Evolutionary conservation across 92 coral and sea anemone genomes (phyloP).

Genomic region (Diadumene lineata): DNA sequence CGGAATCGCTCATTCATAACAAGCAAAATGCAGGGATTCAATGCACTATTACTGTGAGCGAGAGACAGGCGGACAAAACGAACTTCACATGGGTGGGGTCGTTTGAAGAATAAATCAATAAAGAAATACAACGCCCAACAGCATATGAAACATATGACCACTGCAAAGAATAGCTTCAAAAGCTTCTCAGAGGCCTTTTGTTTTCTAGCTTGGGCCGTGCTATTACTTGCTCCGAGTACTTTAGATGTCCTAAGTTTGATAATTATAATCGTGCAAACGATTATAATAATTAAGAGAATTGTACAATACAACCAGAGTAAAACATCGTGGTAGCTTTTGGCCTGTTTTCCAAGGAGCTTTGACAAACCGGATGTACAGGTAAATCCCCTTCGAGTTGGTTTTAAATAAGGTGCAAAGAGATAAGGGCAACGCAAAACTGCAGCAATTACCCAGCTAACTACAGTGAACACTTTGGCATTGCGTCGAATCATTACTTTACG

Average conservation of each 20-base stretch:
- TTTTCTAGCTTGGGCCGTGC: conserved; percentile 10
- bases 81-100: conserved; percentile 3
- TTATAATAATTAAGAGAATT: conserved; percentile 20
- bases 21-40: conserved; percentile 53
- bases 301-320: conserved; percentile 33
- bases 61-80: conserved; percentile 47
- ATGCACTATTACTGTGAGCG: conserved; percentile 56
- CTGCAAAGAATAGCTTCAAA: conserved; percentile 31
- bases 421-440: conserved; percentile 46
- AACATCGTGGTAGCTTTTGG: conserved; percentile 3
- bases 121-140: conserved; percentile 62
- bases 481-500: conserved; percentile 26
- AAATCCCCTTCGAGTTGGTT: background rate
- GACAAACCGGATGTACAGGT: conserved; percentile 1
- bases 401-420: conserved; percentile 3
- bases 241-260: conserved; percentile 6
- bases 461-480: conserved; percentile 16
- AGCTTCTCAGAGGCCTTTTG: conserved; percentile 45
- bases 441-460: conserved; percentile 33
- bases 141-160: conserved; percentile 41
- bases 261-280: conserved; percentile 18
- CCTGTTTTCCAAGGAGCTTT: background rate
- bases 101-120: background rate
- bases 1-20: conserved; percentile 39
- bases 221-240: conserved; percentile 6